A percentile compares a stretch with the other conserved stretches of the same genome.
These are phyloP conservation scores for Stenolophus ochropezus DNA, from an alignment of 2,888 invertebrate genomes.

Conservation along the genomic window DNA sequence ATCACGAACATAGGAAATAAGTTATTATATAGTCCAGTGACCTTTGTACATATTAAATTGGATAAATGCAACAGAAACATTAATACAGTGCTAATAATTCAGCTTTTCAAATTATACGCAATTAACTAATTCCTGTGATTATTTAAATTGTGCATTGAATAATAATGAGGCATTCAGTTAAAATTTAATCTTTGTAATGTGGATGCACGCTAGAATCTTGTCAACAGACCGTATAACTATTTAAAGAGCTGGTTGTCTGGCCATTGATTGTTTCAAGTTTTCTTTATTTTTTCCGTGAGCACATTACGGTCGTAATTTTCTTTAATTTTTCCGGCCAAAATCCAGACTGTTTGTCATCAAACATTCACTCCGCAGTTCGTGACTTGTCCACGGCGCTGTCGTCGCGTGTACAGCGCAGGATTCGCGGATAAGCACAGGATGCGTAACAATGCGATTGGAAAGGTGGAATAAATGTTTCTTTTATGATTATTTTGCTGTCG, in stretches of 20 bases:
- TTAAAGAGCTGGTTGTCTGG: background rate
- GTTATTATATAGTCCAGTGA: background rate
- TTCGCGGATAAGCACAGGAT: background rate
- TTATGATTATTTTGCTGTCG: constrained; percentile 10
- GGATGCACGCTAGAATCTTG: background rate
- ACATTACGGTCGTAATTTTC: constrained; percentile 49
- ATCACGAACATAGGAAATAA: background rate
- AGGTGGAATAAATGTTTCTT: background rate
- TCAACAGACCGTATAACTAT: constrained; percentile 17
- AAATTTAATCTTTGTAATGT: background rate
- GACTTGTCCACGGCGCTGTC: constrained; percentile 41
- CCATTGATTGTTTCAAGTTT: constrained; percentile 12
- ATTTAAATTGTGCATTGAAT: background rate
- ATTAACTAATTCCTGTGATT: background rate
- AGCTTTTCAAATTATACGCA: background rate
- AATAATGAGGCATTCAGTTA: background rate
- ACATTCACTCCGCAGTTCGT: constrained; percentile 44
- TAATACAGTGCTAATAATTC: background rate
- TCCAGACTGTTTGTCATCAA: constrained; percentile 55
- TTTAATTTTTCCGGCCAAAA: constrained; percentile 57
- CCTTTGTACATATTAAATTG: background rate
- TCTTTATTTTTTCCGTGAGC: constrained; percentile 45
- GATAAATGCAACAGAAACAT: background rate
- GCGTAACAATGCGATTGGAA: constrained; percentile 9
- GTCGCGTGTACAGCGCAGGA: constrained; percentile 1